Evolutionary conservation across 2,888 invertebrate species (phyloP).

Genomic region (Coremacera marginata): DNA sequence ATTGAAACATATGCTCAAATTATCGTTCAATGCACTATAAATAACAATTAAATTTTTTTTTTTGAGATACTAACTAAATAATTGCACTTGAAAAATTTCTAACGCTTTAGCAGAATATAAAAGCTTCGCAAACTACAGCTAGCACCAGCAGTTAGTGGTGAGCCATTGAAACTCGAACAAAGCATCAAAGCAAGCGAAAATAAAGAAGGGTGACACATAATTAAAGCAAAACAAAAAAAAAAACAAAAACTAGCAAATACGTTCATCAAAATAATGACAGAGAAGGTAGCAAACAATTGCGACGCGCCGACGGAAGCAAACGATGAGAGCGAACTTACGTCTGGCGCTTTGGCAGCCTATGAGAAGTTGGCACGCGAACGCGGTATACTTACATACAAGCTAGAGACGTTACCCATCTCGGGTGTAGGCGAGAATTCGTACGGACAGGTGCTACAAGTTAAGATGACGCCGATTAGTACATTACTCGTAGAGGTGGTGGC

Average conservation of each 20-base stretch:
- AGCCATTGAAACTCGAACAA: constrained; percentile 11
- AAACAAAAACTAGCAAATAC: not conserved
- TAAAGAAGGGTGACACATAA: not conserved
- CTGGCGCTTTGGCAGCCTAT: constrained; percentile 3
- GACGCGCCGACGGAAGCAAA: not conserved
- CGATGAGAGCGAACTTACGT: not conserved
- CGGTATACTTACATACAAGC: not conserved
- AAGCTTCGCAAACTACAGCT: constrained; percentile 26
- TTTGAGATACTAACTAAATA: not conserved
- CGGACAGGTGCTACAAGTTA: constrained; percentile 52
- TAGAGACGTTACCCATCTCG: constrained; percentile 39
- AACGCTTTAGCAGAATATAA: constrained; percentile 27
- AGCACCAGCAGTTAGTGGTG: constrained; percentile 24
- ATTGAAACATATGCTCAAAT: too few relatives aligned
- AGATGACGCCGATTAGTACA: constrained; percentile 39
- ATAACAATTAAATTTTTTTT: too few relatives aligned
- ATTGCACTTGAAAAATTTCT: constrained; percentile 3
- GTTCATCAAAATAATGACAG: not conserved
- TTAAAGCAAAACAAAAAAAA: not conserved
- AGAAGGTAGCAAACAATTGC: not conserved
- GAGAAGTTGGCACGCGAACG: not conserved
- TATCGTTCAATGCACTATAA: too few relatives aligned
- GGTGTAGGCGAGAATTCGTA: constrained; percentile 55
- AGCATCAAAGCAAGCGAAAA: not conserved
- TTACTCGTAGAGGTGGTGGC: not conserved